Percentiles rank a stretch among this genome's conserved stretches.
Conservation (phyloP, 2,113 vertebrate genomes). For the Perca schrenkii region DNA sequence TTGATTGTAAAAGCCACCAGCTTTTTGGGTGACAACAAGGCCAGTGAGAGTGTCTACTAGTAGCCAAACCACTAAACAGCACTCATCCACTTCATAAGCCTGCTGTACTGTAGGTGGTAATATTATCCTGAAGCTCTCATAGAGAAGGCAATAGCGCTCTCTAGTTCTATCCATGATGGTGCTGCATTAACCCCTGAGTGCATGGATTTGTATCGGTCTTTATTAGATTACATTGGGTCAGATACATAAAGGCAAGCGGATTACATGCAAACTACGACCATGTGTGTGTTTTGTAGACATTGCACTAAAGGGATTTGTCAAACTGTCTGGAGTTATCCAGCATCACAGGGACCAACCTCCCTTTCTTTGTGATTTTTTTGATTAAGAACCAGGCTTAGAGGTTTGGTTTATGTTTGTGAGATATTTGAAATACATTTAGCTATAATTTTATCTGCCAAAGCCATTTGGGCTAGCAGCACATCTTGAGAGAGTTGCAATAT, state of each 20-base stretch:
- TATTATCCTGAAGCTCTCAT: constrained; percentile 45
- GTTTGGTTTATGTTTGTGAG: background rate
- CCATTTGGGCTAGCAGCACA: background rate
- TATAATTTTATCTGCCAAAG: background rate
- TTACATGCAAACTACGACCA: constrained; percentile 16
- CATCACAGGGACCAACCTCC: background rate
- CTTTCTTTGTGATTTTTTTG: constrained; percentile 10
- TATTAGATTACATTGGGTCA: constrained; percentile 48
- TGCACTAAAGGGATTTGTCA: constrained; percentile 32
- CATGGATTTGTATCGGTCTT: constrained; percentile 47
- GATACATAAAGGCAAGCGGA: constrained; percentile 28
- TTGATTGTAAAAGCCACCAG: constrained; percentile 25
- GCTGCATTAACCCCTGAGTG: constrained; percentile 45
- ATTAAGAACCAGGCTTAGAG: background rate
- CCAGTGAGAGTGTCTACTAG: constrained; percentile 28
- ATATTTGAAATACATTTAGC: constrained; percentile 4
- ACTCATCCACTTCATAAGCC: constrained; percentile 42
- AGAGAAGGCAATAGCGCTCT: background rate
- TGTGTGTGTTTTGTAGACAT: constrained; percentile 28
- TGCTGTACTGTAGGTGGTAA: constrained; percentile 44
- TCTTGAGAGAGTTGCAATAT: constrained; percentile 3
- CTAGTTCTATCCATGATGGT: constrained; percentile 28
- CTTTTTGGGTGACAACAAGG: constrained; percentile 23
- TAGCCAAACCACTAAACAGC: constrained; percentile 40
- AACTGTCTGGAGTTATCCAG: constrained; percentile 27